A percentile compares a stretch with the other conserved stretches of the same genome.
These are phyloP conservation scores for Meles meles DNA, from an alignment of 2,113 vertebrate genomes.

Conservation along the genomic window DNA sequence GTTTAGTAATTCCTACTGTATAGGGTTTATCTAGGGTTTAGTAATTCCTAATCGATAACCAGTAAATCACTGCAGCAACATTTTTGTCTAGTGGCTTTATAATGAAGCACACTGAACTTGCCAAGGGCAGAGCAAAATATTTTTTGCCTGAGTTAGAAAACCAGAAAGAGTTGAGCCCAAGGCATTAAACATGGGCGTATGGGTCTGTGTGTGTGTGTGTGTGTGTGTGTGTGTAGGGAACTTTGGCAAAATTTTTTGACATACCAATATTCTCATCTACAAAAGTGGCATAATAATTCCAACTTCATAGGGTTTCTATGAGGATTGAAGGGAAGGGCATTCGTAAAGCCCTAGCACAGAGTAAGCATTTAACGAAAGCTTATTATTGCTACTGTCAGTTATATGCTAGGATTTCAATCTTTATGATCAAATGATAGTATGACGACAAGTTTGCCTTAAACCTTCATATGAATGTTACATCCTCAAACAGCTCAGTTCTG, in stretches of 20 bases:
- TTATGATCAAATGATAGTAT: not conserved
- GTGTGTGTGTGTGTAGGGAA: not conserved
- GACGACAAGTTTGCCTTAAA: not conserved
- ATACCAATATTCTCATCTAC: not conserved
- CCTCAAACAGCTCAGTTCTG: not conserved
- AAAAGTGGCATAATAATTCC: not conserved
- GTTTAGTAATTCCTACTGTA: not conserved
- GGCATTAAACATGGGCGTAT: not conserved
- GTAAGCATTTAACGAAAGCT: not conserved
- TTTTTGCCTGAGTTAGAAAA: not conserved
- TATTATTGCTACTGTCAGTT: not conserved
- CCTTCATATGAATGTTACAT: not conserved
- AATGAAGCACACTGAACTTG: not conserved
- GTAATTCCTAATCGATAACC: not conserved
- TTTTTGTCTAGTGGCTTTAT: not conserved
- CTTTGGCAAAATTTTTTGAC: not conserved
- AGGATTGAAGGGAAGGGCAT: not conserved
- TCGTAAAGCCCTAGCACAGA: not conserved
- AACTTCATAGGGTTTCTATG: not conserved
- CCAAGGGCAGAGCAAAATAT: not conserved
- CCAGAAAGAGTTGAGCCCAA: not conserved
- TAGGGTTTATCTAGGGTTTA: not conserved
- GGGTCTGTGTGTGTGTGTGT: no score
- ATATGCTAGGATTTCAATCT: not conserved
- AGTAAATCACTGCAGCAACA: not conserved